Percentiles rank a stretch among this genome's conserved stretches.
These are phyloP conservation scores for Naso thynnoides DNA, from an alignment of 2,797 vertebrate genomes.

Conservation along the genomic window DNA sequence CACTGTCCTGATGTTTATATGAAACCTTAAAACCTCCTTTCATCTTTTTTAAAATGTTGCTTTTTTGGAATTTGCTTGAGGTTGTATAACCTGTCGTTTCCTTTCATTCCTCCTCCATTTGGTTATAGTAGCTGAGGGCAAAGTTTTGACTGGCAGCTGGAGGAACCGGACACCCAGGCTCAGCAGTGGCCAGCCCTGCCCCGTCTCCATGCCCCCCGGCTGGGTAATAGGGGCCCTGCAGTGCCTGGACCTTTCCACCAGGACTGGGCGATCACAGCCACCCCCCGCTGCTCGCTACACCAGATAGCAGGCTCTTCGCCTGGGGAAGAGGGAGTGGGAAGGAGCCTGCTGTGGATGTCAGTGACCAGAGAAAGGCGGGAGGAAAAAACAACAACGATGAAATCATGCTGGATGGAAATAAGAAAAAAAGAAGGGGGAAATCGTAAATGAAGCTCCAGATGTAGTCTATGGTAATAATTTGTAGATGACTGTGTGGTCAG, in stretches of 20 bases:
- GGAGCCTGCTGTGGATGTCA: constrained; percentile 79
- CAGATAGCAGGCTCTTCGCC: constrained; percentile 75
- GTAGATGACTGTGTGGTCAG: constrained; percentile 49
- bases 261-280: constrained; percentile 69
- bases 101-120: constrained; percentile 70
- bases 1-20: constrained; percentile 49
- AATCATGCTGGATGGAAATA: constrained; percentile 59
- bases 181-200: constrained; percentile 79
- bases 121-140: constrained; percentile 77
- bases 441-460: constrained; percentile 63
- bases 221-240: constrained; percentile 74
- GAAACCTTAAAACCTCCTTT: constrained; percentile 48
- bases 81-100: constrained; percentile 80
- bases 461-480: constrained; percentile 51
- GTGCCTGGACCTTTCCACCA: constrained; percentile 78
- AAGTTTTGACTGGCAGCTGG: constrained; percentile 83
- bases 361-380: constrained; percentile 68
- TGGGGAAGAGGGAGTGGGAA: constrained; percentile 77
- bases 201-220: constrained; percentile 78
- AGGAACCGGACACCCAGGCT: constrained; percentile 82
- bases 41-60: constrained; percentile 39
- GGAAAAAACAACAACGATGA: constrained; percentile 30
- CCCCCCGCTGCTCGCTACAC: constrained; percentile 66
- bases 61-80: constrained; percentile 58
- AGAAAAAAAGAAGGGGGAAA: constrained; percentile 26